These are phyloP conservation scores for Sebastes cheni DNA, from an alignment of 2,797 vertebrate species.

Conservation along the genomic window DNA sequence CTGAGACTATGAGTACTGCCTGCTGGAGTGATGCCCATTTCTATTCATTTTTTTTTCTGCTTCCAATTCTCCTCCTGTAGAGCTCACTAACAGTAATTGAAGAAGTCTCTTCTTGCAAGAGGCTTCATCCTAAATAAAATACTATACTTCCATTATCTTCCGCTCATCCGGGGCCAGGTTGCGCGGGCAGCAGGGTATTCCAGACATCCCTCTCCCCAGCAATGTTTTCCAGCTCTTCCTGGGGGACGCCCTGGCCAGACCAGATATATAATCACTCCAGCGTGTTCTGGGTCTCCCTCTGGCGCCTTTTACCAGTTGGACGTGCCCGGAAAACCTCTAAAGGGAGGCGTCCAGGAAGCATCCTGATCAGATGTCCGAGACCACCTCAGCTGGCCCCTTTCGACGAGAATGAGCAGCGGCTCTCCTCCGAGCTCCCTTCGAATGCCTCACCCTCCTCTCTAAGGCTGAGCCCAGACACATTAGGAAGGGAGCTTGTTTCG, in stretches of 20 bases:
- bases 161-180: too few relatives aligned
- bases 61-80: neutral
- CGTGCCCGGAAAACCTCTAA: neutral
- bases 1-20: conserved; percentile 7
- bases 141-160: too few relatives aligned
- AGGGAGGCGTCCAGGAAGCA: neutral
- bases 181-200: too few relatives aligned
- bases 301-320: neutral
- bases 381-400: neutral
- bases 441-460: too few relatives aligned
- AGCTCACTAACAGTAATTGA: conserved; percentile 6
- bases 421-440: neutral
- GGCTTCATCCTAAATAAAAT: neutral
- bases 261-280: too few relatives aligned
- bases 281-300: too few relatives aligned
- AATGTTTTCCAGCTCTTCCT: too few relatives aligned
- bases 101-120: neutral
- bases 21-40: conserved; percentile 8
- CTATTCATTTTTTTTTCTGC: neutral
- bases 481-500: too few relatives aligned
- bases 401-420: neutral
- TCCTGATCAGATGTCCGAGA: too few relatives aligned
- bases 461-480: too few relatives aligned
- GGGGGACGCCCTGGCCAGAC: too few relatives aligned
- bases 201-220: too few relatives aligned